These are phyloP conservation scores for Albula glossodonta DNA, from an alignment of 2,113 vertebrate genomes.

Conservation along the genomic window DNA sequence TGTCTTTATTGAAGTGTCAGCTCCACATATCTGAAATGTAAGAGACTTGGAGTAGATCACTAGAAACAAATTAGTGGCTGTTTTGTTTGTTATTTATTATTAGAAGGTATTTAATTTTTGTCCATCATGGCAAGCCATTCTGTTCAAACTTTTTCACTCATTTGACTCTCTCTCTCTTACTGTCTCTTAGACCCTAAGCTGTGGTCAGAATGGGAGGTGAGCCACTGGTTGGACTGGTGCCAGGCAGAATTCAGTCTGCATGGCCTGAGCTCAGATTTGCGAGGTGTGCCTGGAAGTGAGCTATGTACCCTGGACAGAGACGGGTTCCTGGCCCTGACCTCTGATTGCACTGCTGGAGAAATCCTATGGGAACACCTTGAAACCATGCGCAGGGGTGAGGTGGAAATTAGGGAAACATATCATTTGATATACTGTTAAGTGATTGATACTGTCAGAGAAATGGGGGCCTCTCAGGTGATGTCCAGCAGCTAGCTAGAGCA, in stretches of 20 bases:
- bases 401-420: not conserved
- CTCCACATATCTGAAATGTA: too few species aligned
- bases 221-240: conserved; percentile 70
- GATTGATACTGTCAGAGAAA: not conserved
- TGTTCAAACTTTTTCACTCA: not conserved
- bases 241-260: conserved; percentile 64
- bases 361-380: conserved; percentile 72
- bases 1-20: too few species aligned
- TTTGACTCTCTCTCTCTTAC: not conserved
- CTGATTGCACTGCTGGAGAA: conserved; percentile 61
- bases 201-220: conserved; percentile 68
- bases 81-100: too few species aligned
- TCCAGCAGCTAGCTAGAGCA: too few species aligned
- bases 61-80: too few species aligned
- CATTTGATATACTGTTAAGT: not conserved
- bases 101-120: too few species aligned
- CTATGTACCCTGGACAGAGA: conserved; percentile 61
- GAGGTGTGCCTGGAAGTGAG: conserved; percentile 50
- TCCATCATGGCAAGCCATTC: too few species aligned
- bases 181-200: conserved; percentile 50
- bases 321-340: conserved; percentile 54
- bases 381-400: conserved; percentile 60
- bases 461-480: not conserved
- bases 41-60: too few species aligned
- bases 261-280: conserved; percentile 50